These are phyloP conservation scores for Idaea dimidiata DNA, from an alignment of 2,888 invertebrate genomes.

Conservation along the genomic window DNA sequence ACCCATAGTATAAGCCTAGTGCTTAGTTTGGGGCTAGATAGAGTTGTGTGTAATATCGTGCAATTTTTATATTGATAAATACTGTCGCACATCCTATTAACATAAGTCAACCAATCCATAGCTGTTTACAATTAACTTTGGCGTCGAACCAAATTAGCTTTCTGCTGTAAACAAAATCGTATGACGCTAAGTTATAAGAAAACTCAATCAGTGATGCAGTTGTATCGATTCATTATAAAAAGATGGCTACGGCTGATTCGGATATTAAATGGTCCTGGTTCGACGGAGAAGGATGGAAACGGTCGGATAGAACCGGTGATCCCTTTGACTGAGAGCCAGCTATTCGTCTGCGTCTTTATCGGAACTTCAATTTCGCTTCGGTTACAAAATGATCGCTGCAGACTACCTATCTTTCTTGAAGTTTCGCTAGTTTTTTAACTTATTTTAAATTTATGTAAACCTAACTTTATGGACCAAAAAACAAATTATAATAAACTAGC, in stretches of 20 bases:
- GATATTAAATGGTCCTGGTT: conserved; percentile 66
- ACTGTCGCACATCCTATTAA: not conserved
- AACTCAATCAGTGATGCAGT: conserved; percentile 57
- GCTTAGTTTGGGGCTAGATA: too few species aligned
- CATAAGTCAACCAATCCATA: conserved; percentile 1
- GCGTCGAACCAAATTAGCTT: conserved; percentile 34
- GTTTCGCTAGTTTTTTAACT: conserved; percentile 18
- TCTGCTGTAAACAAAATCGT: conserved; percentile 20
- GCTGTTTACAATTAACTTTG: conserved; percentile 29
- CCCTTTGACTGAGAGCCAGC: conserved; percentile 64
- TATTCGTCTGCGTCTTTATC: conserved; percentile 68
- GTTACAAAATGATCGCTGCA: conserved; percentile 42
- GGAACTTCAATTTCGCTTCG: conserved; percentile 47
- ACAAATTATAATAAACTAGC: too few species aligned
- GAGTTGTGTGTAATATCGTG: too few species aligned
- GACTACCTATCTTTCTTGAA: conserved; percentile 33
- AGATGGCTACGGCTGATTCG: conserved; percentile 65
- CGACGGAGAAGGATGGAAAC: conserved; percentile 49
- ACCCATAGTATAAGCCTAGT: too few species aligned
- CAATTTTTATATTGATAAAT: too few species aligned
- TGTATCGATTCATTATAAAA: conserved; percentile 77
- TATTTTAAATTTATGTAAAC: too few species aligned
- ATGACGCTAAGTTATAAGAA: conserved; percentile 21
- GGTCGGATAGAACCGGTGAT: conserved; percentile 50
- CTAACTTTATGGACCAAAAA: too few species aligned